A percentile compares a stretch with the other conserved stretches of the same genome.
Conservation (phyloP, 2,797 vertebrate genomes). For the Lepus oiostolus region DNA sequence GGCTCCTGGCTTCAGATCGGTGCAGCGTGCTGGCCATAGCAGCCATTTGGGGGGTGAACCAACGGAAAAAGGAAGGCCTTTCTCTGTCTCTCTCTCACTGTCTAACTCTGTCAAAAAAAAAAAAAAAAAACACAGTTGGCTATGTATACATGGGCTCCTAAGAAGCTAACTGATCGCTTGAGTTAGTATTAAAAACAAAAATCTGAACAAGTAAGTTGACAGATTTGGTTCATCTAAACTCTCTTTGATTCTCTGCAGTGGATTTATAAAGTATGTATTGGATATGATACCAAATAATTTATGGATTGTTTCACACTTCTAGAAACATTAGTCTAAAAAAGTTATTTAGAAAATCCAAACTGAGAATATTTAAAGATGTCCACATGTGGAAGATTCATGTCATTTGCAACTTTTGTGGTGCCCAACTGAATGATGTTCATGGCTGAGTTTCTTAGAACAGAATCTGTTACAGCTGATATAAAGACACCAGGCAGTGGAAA, state of each 20-base stretch:
- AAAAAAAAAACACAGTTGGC: no score
- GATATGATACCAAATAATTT: neutral
- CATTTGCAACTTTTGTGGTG: neutral
- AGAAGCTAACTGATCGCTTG: neutral
- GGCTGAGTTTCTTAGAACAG: neutral
- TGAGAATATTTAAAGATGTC: neutral
- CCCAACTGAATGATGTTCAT: neutral
- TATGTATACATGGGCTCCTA: neutral
- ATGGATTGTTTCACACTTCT: neutral
- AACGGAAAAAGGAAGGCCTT: no score
- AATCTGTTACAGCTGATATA: neutral
- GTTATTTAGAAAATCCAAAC: neutral
- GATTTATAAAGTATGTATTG: slow-evolving; percentile 3
- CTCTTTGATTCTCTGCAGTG: neutral
- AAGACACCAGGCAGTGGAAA: neutral
- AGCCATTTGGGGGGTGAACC: no score
- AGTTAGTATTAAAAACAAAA: neutral
- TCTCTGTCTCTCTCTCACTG: no score
- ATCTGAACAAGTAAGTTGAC: neutral
- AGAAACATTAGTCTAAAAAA: slow-evolving; percentile 5
- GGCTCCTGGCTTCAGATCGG: no score
- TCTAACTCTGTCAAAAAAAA: no score
- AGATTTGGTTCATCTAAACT: neutral
- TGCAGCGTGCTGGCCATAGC: no score
- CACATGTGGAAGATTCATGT: neutral